Conservation (phyloP, 2,888 invertebrate genomes). For the Scaptomyza parva region DNA sequence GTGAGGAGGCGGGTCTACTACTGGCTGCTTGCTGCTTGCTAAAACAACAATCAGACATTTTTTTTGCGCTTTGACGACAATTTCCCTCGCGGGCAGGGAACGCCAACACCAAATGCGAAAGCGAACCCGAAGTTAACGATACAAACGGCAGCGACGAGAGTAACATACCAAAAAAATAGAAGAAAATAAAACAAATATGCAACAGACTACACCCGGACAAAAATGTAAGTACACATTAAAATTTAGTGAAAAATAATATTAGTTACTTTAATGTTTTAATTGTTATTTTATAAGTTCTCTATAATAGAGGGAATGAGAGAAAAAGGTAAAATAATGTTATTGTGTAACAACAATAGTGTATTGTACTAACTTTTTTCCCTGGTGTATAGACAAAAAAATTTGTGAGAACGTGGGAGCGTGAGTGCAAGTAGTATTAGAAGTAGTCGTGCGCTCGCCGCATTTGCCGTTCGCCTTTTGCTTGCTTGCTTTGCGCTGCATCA, state of each 20-base stretch:
- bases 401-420: background rate
- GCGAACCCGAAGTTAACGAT: slow-evolving; percentile 61
- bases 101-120: slow-evolving; percentile 59
- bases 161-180: slow-evolving; percentile 24
- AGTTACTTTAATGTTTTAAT: too few species aligned
- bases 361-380: background rate
- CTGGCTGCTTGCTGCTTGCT: slow-evolving; percentile 35
- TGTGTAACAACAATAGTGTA: background rate
- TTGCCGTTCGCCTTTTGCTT: slow-evolving; percentile 59
- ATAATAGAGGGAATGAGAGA: too few species aligned
- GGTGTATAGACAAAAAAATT: slow-evolving; percentile 6
- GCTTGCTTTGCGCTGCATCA: slow-evolving; percentile 60
- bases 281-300: background rate
- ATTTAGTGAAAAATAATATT: too few species aligned
- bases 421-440: slow-evolving; percentile 2
- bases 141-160: slow-evolving; percentile 44
- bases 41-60: slow-evolving; percentile 75
- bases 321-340: background rate
- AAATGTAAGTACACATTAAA: background rate
- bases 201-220: slow-evolving; percentile 6
- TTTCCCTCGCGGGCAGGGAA: slow-evolving; percentile 73
- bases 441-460: slow-evolving; percentile 29
- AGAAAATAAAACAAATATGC: slow-evolving; percentile 12
- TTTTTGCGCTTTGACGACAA: slow-evolving; percentile 76
- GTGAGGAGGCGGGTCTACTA: slow-evolving; percentile 4